These are phyloP conservation scores for Creontiades dilutus DNA, from an alignment of 2,888 invertebrate genomes.

Conservation along the genomic window DNA sequence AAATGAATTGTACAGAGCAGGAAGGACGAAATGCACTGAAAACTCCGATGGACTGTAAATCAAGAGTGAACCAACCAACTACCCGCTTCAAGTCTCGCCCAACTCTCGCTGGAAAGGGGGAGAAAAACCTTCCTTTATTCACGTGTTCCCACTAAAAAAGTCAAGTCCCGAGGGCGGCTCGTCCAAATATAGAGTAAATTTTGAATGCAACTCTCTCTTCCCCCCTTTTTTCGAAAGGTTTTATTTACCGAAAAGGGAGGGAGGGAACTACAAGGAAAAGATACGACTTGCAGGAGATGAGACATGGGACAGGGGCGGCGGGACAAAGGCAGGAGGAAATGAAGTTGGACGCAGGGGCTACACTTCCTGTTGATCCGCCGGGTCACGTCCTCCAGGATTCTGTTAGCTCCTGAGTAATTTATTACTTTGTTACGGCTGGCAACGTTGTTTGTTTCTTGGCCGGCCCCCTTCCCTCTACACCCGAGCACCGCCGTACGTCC, in stretches of 20 bases:
- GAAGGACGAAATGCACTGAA: not conserved
- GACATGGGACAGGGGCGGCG: constrained; percentile 22
- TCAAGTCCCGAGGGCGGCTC: not conserved
- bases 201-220: constrained; percentile 41
- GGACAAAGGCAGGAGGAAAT: constrained; percentile 57
- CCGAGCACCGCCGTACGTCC: not conserved
- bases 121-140: not conserved
- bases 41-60: not conserved
- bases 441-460: constrained; percentile 67
- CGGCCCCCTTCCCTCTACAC: not conserved
- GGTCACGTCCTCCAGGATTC: constrained; percentile 70
- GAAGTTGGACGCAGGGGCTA: constrained; percentile 63
- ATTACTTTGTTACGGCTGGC: constrained; percentile 62
- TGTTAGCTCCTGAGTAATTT: constrained; percentile 71
- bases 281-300: constrained; percentile 4
- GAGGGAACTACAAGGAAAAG: constrained; percentile 1
- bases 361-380: constrained; percentile 70
- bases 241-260: constrained; percentile 31
- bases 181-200: constrained; percentile 26
- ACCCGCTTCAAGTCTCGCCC: not conserved
- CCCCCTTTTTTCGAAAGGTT: not conserved
- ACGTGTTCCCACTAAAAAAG: not conserved
- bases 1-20: no score
- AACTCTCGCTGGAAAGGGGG: not conserved
- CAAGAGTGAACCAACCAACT: not conserved